Conservation (phyloP, 2,113 vertebrate genomes). For the Melanerpes formicivorus region DNA sequence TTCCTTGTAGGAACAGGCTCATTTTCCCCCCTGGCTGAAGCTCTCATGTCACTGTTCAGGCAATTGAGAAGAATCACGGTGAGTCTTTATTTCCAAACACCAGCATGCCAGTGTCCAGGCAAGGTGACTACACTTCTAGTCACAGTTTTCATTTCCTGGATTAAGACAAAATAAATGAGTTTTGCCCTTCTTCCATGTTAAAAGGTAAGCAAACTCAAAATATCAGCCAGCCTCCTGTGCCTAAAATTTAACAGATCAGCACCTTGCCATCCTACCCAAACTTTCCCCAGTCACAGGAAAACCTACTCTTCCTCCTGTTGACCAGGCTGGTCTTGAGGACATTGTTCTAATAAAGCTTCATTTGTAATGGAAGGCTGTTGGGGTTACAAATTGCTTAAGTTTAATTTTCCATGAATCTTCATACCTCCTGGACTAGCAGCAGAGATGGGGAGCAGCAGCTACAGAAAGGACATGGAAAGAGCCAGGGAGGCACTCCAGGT, state of each 20-base stretch:
- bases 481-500: background rate
- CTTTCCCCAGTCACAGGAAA: background rate
- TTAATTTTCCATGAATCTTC: background rate
- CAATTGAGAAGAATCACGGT: background rate
- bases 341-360: fast-evolving
- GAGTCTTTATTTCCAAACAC: conserved; percentile 16
- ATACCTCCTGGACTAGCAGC: background rate
- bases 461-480: background rate
- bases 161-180: conserved; percentile 29
- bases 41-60: background rate
- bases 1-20: background rate
- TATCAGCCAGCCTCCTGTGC: conserved; percentile 24
- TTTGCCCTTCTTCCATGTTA: background rate
- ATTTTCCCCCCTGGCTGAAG: conserved; percentile 8
- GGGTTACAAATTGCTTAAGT: background rate
- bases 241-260: conserved; percentile 34
- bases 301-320: fast-evolving
- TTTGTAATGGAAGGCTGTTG: background rate
- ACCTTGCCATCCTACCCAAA: background rate
- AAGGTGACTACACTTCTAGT: conserved; percentile 13
- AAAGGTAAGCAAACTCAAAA: conserved; percentile 55
- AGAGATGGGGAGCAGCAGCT: background rate
- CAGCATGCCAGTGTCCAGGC: conserved; percentile 27
- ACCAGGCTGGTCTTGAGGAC: background rate
- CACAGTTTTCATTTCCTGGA: conserved; percentile 35